phyloP scores from a whole-genome alignment of 2,888 invertebrate species.

The Cheilosia grossa region DNA sequence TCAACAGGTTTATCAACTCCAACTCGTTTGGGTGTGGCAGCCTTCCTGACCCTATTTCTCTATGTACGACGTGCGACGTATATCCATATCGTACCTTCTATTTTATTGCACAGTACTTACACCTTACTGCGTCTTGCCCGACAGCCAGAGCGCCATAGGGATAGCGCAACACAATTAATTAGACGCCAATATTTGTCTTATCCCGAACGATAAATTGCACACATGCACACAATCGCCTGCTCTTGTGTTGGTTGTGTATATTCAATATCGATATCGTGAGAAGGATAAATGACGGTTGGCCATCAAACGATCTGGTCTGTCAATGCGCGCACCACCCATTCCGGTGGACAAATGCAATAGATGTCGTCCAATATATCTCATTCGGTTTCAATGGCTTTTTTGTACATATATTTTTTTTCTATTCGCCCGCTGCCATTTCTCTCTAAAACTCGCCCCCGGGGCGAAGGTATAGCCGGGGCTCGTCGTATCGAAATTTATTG shows the following conservation, averaged over 20 bases:
- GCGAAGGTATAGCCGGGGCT: conserved; percentile 16
- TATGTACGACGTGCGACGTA: not conserved
- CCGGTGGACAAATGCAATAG: conserved; percentile 60
- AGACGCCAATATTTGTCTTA: conserved; percentile 75
- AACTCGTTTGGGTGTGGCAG: conserved; percentile 61
- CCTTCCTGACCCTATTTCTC: conserved; percentile 42
- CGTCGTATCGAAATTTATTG: conserved; percentile 68
- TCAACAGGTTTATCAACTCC: conserved; percentile 68
- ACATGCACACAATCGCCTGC: conserved; percentile 9
- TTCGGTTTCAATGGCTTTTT: conserved; percentile 71
- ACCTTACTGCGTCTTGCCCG: conserved; percentile 49
- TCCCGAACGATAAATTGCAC: conserved; percentile 67
- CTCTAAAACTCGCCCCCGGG: conserved; percentile 47
- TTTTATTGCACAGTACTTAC: conserved; percentile 50
- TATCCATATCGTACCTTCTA: conserved; percentile 14
- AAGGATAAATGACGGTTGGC: conserved; percentile 74
- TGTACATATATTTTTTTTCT: too few relatives aligned
- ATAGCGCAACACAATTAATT: conserved; percentile 68
- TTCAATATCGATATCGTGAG: conserved; percentile 67
- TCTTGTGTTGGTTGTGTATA: conserved; percentile 25
- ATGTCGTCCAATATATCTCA: conserved; percentile 75
- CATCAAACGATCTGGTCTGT: conserved; percentile 67
- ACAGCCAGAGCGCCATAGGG: not conserved
- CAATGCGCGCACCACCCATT: conserved; percentile 46
- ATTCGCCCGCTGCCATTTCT: conserved; percentile 36